Evolutionary conservation across 2,888 invertebrate species (phyloP).

Genomic region (Sympetrum striolatum): DNA sequence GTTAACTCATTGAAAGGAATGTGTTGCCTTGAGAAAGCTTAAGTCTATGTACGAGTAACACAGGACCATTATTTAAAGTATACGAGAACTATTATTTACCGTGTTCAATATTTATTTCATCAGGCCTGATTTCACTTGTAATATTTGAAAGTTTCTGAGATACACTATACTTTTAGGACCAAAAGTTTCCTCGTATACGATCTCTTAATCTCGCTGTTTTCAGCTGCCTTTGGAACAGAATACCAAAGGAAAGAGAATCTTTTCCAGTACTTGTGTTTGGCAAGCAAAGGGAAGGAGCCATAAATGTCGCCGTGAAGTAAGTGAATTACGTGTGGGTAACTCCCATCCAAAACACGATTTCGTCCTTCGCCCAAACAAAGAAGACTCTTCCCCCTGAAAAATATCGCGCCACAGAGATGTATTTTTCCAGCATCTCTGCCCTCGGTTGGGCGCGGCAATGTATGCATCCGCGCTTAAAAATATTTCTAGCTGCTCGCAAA

Average conservation of each 20-base stretch:
- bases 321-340: conserved; percentile 14
- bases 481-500: not conserved
- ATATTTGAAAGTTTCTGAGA: not conserved
- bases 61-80: too few species aligned
- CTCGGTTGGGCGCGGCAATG: not conserved
- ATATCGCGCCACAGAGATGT: not conserved
- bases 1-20: too few species aligned
- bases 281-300: conserved; percentile 1
- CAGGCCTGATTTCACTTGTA: too few species aligned
- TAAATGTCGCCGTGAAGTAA: conserved; percentile 11
- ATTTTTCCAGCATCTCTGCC: not conserved
- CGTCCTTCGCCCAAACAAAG: not conserved
- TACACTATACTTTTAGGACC: not conserved
- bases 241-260: not conserved
- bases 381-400: not conserved
- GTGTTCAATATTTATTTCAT: too few species aligned
- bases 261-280: conserved; percentile 5
- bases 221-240: not conserved
- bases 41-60: too few species aligned
- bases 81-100: too few species aligned
- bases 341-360: conserved; percentile 10
- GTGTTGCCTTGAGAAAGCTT: too few species aligned
- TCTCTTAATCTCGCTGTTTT: not conserved
- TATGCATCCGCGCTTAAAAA: not conserved
- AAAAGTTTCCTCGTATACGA: not conserved